Base-by-base conservation (phyloP, 2,888 invertebrate genomes). In the Drosophila niveifrons region DNA sequence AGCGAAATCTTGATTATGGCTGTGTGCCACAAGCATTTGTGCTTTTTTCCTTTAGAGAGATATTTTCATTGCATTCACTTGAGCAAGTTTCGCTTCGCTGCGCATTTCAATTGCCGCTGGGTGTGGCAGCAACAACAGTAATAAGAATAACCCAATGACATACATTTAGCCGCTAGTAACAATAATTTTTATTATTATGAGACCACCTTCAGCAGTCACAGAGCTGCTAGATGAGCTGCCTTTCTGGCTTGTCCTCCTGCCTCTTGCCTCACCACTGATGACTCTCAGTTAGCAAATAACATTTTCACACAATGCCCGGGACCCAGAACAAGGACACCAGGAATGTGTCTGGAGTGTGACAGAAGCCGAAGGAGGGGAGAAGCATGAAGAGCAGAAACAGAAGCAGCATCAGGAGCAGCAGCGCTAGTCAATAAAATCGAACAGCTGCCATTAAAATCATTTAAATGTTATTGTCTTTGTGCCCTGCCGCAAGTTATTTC, bases 371-470 rank as follows among this genome's bases (percentile, higher is more conserved):
- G 23, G 23, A 23, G 23, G 23, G 23, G 23, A 23, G 23, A 23
- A 23, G 6, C 6, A 23, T 6, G 23, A 23, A 23, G 23, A 23
- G 23, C 23, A 23, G 23, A 23, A 23, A 23, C 23, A 23, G 23
- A 3, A 29, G 39, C 6, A 29, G 52, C 36, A 29, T 28, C 6
- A 29, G 52, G 31, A 31, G 64, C 34, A 31, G 31, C 10, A 31
- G 31, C n/a, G 70, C 70, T 62, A 89, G 89, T 85, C 89, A 89
- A 85, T 85, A 85, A 85, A 85, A 85, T 85, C 88, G 85, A 85
- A 85, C 89, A 89, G 84, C 88, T 85, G 89, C 88, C 88, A 85
- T 85, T 85, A 85, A 89, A 85, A 85, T 85, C 85, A 85, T 85
- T 89, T 85, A 85, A 85, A 85, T 85, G 85, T 85, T 85, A 85